A percentile compares a stretch with the other conserved stretches of the same genome.
Evolutionary conservation across 2,113 vertebrate species (phyloP).

Genomic region (Mustela nigripes): DNA sequence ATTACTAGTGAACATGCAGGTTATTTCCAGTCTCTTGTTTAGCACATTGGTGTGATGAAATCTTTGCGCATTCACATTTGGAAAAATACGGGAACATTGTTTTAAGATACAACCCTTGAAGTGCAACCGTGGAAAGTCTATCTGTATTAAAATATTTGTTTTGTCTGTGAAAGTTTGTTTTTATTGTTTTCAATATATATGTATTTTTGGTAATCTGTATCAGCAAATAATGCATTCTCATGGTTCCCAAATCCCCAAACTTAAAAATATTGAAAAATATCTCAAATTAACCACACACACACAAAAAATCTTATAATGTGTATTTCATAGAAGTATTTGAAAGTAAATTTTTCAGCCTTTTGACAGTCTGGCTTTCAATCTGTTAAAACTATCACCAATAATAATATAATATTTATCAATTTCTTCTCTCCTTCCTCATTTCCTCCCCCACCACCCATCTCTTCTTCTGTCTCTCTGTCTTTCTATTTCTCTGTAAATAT

Average conservation of each 20-base stretch:
- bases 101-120: background rate
- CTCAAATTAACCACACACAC: background rate
- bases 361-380: background rate
- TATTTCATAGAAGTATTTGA: background rate
- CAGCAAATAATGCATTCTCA: background rate
- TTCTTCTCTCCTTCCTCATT: background rate
- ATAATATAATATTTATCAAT: background rate
- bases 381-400: background rate
- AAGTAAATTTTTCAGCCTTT: background rate
- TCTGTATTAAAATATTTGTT: background rate
- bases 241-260: background rate
- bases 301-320: background rate
- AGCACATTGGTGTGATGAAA: background rate
- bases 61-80: background rate
- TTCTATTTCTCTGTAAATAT: background rate
- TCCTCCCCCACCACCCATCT: background rate
- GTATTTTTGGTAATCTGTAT: background rate
- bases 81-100: background rate
- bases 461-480: background rate
- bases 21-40: background rate
- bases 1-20: background rate
- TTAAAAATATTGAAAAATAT: background rate
- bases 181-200: background rate
- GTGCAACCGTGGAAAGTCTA: fast-evolving
- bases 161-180: background rate